A percentile compares a stretch with the other conserved stretches of the same genome.
Conservation (phyloP, 2,797 vertebrate genomes). For the Rhodeus uyekii region DNA sequence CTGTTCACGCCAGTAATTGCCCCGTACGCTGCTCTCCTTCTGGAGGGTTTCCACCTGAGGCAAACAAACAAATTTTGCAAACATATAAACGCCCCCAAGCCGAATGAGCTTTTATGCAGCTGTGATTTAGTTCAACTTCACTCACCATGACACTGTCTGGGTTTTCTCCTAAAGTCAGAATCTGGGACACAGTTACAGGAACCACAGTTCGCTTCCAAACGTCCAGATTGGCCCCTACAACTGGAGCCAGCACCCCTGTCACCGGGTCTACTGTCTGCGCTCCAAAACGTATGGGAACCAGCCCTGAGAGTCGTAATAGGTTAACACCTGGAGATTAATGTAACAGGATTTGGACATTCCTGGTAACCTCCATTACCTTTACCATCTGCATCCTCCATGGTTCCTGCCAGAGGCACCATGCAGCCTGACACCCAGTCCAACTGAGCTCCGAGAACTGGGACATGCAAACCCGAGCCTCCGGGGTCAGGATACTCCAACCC, state of each 20-base stretch:
- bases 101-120: background rate
- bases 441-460: constrained; percentile 86
- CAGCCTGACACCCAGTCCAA: constrained; percentile 71
- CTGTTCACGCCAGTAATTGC: constrained; percentile 78
- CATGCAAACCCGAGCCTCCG: constrained; percentile 80
- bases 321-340: constrained; percentile 8
- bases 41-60: constrained; percentile 79
- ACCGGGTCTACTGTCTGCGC: constrained; percentile 79
- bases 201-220: constrained; percentile 71
- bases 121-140: background rate
- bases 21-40: constrained; percentile 74
- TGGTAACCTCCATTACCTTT: constrained; percentile 74
- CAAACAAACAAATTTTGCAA: background rate
- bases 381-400: constrained; percentile 85
- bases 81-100: background rate
- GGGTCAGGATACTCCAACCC: constrained; percentile 90
- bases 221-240: constrained; percentile 81
- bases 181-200: constrained; percentile 79
- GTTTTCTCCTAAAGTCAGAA: constrained; percentile 67
- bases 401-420: constrained; percentile 79
- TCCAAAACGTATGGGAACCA: constrained; percentile 84
- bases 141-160: constrained; percentile 78
- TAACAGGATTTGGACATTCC: constrained; percentile 28
- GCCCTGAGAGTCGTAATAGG: constrained; percentile 69
- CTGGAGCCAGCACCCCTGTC: constrained; percentile 77